Evolutionary conservation across 2,888 invertebrate species (phyloP), one percentile per base, ranked within the genome.

Genomic region (Chaitophorus viminalis): DNA sequence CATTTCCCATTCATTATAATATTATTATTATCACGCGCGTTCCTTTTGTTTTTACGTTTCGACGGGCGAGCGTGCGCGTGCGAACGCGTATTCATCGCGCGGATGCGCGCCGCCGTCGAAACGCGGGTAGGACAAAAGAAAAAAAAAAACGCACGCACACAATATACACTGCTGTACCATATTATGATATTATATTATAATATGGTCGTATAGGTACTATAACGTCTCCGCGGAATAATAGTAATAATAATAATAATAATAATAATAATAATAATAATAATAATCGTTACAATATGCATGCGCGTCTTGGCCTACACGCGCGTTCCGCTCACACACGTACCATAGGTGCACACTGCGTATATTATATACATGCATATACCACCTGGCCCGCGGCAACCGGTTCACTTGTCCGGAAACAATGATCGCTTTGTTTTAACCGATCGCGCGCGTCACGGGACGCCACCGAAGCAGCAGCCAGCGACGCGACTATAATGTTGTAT

Each of bases 341-440:
- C n/a, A n/a, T n/a, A n/a, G n/a, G n/a, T n/a, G n/a, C n/a, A n/a
- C n/a, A n/a, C n/a, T n/a, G n/a, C n/a, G n/a, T n/a, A n/a, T n/a
- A n/a, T n/a, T n/a, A n/a, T n/a, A n/a, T n/a, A n/a, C n/a, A n/a
- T n/a, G n/a, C n/a, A n/a, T n/a, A 3, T 18, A 74, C 70, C 85
- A 86, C 85, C 85, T 78, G 78, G 78, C 25, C 68, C 68, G 36
- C 31, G 54, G 52, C 54, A 86, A 86, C 86, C 86, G 86, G 86
- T 86, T 86, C 86, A 79, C 86, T 86, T 86, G 86, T 86, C 86
- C 86, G 78, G 78, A 86, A 86, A 86, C 78, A 86, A 86, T 79
- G 29, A 72, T 72, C 54, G 52, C 54, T 54, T 86, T 86, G 86
- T 86, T 86, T 86, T 86, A 86, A 86, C 21, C 29, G 36, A 3